Evolutionary conservation across 2,113 vertebrate genomes (phyloP), one percentile per base, ranked within the genome.

Genomic region (Cyphotilapia sp.): DNA sequence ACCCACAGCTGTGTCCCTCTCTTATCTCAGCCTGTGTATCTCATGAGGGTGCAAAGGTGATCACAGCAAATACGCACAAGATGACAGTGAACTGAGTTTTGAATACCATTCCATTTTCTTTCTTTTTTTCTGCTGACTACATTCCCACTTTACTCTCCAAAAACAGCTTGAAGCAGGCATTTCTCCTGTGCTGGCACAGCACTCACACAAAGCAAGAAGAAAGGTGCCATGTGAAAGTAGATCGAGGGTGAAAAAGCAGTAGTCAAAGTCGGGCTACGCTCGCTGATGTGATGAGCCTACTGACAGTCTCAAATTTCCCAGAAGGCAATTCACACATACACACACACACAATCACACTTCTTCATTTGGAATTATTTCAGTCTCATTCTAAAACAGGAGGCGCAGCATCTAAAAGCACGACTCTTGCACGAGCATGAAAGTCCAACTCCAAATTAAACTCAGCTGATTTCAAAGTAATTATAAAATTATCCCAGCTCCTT

Each of bases 81-180:
- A 80, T 66, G 84, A 76, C 45, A 56, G 17, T 63, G 56, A 82
- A 80, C 85, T 1, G 54, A 13, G 69, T 22, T 85, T 85, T 78
- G 42, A 82, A 69, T 24, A 53, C 9, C 33, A 22, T 71, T 14
- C 10, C 13, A 49, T 33, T 40, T 49, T 84, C 74, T 49, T 51
- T 76, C 42, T 76, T 76, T 29, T 76, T 76, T 78, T 69, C 13
- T 89, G 82, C 85, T 91, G 82, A 89, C 82, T 45, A 14, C 40
- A 81, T 78, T 83, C 42, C 45, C n/a, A 38, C 22, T 83, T 87
- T 51, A 78, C 35, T 40, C 27, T 29, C 63, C 19, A 13, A 12
- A 83, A 89, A 82, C 69, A 80, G 74, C 84, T 81, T 82, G 35
- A 83, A 56, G 81, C 63, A 84, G 84, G 88, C 84, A 42, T 61